Conservation (phyloP, 2,888 invertebrate species). For the Microchrysa polita region DNA sequence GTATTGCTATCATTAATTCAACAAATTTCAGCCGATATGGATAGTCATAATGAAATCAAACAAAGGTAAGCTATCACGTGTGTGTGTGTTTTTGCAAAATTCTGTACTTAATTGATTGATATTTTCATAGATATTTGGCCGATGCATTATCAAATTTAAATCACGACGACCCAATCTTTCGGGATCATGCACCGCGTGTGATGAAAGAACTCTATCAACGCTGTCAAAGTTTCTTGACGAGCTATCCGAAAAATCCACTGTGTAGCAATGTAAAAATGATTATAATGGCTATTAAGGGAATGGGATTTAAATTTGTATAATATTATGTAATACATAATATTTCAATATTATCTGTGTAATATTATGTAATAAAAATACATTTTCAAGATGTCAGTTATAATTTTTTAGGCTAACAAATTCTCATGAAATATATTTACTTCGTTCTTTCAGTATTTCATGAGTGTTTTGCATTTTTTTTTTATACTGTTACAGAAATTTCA, state of each 20-base stretch:
- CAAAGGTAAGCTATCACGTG: constrained; percentile 69
- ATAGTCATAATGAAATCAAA: constrained; percentile 83
- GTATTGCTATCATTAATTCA: constrained; percentile 93
- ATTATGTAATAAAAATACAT: too few species aligned
- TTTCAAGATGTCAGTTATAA: too few species aligned
- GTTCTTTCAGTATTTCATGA: too few species aligned
- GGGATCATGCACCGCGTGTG: constrained; percentile 84
- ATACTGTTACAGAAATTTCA: too few species aligned
- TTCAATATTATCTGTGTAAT: background rate
- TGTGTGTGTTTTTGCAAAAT: background rate
- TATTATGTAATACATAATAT: constrained; percentile 3
- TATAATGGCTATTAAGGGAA: constrained; percentile 63
- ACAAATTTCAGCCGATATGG: constrained; percentile 90
- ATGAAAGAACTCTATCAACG: constrained; percentile 80
- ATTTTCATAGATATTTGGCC: constrained; percentile 77
- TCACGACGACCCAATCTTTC: constrained; percentile 77
- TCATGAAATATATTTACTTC: too few species aligned
- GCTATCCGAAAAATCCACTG: constrained; percentile 74
- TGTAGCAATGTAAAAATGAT: constrained; percentile 63
- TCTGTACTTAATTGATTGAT: background rate
- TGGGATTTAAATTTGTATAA: constrained; percentile 56
- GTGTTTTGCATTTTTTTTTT: too few species aligned
- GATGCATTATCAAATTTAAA: constrained; percentile 88
- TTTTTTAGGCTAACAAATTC: too few species aligned
- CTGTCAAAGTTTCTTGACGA: constrained; percentile 73